Evolutionary conservation across 2,113 vertebrate species (phyloP).

Genomic region (Herpetotheres cachinnans): DNA sequence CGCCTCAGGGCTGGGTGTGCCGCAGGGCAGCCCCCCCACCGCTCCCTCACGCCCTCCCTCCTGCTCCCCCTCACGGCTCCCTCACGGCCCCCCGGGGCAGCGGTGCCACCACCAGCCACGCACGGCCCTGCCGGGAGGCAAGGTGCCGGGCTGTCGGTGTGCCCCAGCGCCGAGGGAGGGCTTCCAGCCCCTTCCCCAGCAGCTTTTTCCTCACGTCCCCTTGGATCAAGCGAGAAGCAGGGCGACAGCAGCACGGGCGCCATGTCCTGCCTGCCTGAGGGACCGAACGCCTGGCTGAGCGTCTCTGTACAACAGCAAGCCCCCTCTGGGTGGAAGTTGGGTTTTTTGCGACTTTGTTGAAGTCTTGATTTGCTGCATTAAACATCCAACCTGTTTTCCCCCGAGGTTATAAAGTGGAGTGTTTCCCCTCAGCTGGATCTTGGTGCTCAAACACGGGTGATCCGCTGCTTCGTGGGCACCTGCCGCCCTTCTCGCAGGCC

Average conservation of each 20-base stretch:
- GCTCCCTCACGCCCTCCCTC: no score
- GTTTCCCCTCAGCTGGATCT: background rate
- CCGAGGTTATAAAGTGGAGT: background rate
- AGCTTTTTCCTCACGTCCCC: accelerated
- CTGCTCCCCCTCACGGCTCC: background rate
- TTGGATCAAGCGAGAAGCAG: background rate
- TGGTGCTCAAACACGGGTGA: background rate
- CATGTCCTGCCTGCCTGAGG: background rate
- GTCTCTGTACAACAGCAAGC: background rate
- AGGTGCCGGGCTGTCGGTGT: accelerated
- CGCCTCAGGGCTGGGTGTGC: background rate
- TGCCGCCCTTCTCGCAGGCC: accelerated
- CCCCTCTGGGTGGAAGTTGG: accelerated
- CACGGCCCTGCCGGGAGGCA: background rate
- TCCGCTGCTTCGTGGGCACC: background rate
- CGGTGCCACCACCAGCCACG: no score
- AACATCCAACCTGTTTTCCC: background rate
- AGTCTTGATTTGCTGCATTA: background rate
- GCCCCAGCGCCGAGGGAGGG: accelerated
- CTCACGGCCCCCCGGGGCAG: background rate
- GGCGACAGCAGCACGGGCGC: accelerated
- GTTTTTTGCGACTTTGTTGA: background rate
- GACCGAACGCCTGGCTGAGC: accelerated
- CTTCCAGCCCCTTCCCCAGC: accelerated
- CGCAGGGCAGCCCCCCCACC: accelerated